Evolutionary conservation across 1,140 invertebrate species (phyloP).

Genomic region (Lasaia peninsularis): DNA sequence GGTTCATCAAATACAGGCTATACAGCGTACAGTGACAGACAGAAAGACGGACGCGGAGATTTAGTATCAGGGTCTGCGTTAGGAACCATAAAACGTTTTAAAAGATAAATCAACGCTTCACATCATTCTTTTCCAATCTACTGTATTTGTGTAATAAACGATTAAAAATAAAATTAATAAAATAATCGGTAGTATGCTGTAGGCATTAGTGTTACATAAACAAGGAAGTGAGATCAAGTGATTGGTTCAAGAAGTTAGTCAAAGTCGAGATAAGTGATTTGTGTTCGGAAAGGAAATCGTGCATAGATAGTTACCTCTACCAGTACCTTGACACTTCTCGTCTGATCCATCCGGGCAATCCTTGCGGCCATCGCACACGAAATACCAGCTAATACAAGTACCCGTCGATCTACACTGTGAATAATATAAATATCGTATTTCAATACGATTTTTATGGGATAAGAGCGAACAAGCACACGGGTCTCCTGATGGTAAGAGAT

Average conservation of each 20-base stretch:
- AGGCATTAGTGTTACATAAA: background rate
- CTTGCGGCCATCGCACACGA: conserved; percentile 93
- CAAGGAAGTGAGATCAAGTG: conserved; percentile 1
- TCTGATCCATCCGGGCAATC: conserved; percentile 92
- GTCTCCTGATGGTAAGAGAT: background rate
- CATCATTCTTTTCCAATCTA: no score
- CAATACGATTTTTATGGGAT: no score
- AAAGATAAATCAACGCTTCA: no score
- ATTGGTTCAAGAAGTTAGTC: conserved; percentile 17
- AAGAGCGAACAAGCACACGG: no score
- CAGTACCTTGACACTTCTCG: conserved; percentile 83
- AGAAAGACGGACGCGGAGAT: no score
- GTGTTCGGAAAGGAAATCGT: conserved; percentile 46
- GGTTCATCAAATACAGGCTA: no score
- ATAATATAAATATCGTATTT: no score
- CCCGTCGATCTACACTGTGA: conserved; percentile 87
- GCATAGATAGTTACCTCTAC: conserved; percentile 63
- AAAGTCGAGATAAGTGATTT: conserved; percentile 16
- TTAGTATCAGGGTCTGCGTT: no score
- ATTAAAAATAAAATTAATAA: no score
- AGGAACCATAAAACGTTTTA: no score
- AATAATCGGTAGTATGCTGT: background rate
- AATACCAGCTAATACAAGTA: conserved; percentile 93
- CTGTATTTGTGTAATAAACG: no score
- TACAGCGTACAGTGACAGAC: no score